These are phyloP conservation scores for Metalampra italica DNA, from an alignment of 2,888 invertebrate genomes.

Conservation along the genomic window DNA sequence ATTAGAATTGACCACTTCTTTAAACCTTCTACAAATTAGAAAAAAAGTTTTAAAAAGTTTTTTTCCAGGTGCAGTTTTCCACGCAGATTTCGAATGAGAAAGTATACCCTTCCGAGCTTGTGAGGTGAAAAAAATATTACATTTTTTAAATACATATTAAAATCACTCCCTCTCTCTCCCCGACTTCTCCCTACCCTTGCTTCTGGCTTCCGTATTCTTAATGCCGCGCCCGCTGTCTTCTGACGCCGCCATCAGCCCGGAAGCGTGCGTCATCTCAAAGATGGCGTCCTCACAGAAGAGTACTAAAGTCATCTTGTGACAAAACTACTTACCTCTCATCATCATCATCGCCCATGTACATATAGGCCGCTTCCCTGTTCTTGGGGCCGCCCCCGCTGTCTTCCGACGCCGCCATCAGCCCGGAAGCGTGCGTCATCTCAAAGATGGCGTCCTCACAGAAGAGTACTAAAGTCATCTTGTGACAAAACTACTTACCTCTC, in stretches of 20 bases:
- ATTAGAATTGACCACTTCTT: too few relatives aligned
- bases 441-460: slow-evolving; percentile 99
- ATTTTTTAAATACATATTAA: too few relatives aligned
- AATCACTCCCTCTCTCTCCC: too few relatives aligned
- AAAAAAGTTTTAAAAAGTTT: too few relatives aligned
- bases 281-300: slow-evolving; percentile 99
- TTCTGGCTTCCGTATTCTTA: slow-evolving; percentile 87
- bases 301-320: too few relatives aligned
- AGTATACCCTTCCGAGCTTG: too few relatives aligned
- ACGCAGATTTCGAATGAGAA: too few relatives aligned
- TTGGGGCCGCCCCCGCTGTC: slow-evolving; percentile 86
- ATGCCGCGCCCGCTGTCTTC: slow-evolving; percentile 88
- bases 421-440: slow-evolving; percentile 99
- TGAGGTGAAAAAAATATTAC: too few relatives aligned
- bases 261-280: slow-evolving; percentile 99
- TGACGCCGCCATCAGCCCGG: slow-evolving; percentile 96
- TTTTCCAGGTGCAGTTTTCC: too few relatives aligned
- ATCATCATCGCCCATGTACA: slow-evolving; percentile 89
- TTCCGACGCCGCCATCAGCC: slow-evolving; percentile 95
- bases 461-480: slow-evolving; percentile 99
- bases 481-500: slow-evolving; percentile 84
- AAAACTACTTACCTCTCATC: slow-evolving; percentile 87
- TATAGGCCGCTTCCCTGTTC: slow-evolving; percentile 89
- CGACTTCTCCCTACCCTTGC: too few relatives aligned
- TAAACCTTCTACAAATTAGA: too few relatives aligned